Evolutionary conservation across 2,888 invertebrate species (phyloP).

Genomic region (Colletes collaris): DNA sequence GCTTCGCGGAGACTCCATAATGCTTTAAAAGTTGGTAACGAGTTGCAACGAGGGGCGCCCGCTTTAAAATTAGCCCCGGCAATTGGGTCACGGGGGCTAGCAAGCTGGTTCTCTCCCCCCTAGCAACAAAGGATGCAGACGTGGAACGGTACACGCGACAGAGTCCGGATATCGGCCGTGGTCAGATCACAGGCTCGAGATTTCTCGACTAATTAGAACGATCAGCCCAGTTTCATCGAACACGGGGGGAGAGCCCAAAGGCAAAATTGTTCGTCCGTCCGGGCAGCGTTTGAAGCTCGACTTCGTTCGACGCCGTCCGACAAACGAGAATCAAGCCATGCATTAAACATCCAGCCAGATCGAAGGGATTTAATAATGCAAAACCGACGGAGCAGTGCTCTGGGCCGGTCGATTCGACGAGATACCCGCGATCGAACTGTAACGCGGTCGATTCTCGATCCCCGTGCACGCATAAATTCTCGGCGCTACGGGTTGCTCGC

Average conservation of each 20-base stretch:
- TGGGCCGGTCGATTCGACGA: slow-evolving; percentile 56
- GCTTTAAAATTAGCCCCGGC: slow-evolving; percentile 19
- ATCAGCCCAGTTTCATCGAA: slow-evolving; percentile 31
- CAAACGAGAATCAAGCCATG: slow-evolving; percentile 30
- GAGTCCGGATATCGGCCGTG: slow-evolving; percentile 1
- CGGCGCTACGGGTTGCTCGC: too few relatives aligned
- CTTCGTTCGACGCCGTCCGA: slow-evolving; percentile 14
- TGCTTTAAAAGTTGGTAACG: slow-evolving; percentile 2
- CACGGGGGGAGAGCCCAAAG: not conserved
- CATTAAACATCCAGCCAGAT: slow-evolving; percentile 47
- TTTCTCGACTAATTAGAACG: slow-evolving; percentile 39
- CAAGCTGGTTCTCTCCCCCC: too few relatives aligned
- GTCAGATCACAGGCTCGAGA: slow-evolving; percentile 8
- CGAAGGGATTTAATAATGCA: slow-evolving; percentile 68
- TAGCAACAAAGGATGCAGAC: slow-evolving; percentile 8
- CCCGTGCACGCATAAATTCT: slow-evolving; percentile 36
- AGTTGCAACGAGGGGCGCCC: not conserved
- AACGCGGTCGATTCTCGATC: not conserved
- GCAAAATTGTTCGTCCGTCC: not conserved
- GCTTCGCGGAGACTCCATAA: not conserved
- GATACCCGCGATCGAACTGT: slow-evolving; percentile 16
- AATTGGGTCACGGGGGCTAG: slow-evolving; percentile 28
- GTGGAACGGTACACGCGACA: not conserved
- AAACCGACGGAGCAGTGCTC: slow-evolving; percentile 25
- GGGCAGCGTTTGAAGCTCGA: not conserved